Percentiles rank a stretch among this genome's conserved stretches.
Evolutionary conservation across 2,888 invertebrate genomes (phyloP).

Genomic region (Stramonita haemastoma): DNA sequence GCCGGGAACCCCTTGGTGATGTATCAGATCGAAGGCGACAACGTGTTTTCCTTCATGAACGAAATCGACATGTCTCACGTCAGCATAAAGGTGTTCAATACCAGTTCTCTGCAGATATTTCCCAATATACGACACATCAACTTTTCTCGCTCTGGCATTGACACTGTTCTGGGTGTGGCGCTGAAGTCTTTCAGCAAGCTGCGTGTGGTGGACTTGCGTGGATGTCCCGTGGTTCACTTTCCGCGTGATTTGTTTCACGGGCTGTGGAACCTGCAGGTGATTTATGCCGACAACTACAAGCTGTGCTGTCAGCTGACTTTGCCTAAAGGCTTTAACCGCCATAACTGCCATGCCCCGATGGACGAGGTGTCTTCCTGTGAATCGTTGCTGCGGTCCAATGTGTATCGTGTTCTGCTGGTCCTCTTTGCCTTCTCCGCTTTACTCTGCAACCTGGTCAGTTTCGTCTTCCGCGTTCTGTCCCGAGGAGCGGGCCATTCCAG

Average conservation of each 20-base stretch:
- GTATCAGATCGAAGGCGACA: background rate
- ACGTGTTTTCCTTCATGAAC: background rate
- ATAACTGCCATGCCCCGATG: constrained; percentile 25
- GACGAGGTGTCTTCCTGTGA: constrained; percentile 40
- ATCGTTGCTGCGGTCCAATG: constrained; percentile 7
- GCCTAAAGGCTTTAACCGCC: background rate
- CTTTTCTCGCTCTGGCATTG: background rate
- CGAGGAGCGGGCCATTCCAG: background rate
- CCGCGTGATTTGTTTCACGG: background rate
- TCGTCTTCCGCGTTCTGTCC: constrained; percentile 6
- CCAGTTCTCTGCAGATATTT: background rate
- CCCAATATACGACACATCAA: background rate
- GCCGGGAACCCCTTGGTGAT: background rate
- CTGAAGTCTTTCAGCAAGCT: background rate
- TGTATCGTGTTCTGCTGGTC: constrained; percentile 22
- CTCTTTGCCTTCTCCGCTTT: constrained; percentile 24
- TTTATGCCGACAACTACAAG: constrained; percentile 34
- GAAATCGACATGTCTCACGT: background rate
- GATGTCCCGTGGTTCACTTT: constrained; percentile 9
- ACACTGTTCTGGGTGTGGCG: background rate
- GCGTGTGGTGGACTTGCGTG: constrained; percentile 15
- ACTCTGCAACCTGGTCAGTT: constrained; percentile 26
- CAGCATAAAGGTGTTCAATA: background rate
- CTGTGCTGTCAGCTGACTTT: constrained; percentile 15
- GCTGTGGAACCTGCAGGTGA: background rate